Conservation (phyloP, 1,140 invertebrate genomes). For the Drosophila pruinosa region DNA sequence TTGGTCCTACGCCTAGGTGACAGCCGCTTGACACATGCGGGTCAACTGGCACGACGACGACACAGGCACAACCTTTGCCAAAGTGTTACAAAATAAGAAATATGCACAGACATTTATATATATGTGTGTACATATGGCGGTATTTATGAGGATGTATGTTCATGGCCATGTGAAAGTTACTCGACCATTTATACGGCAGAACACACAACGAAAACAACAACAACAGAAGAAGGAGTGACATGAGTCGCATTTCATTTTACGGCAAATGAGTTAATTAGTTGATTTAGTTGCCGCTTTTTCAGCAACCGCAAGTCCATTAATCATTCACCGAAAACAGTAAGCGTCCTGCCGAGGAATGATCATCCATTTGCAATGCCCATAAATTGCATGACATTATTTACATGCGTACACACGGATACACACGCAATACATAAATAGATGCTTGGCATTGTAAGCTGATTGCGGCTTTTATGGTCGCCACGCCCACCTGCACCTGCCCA, state of each 20-base stretch:
- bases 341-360: neutral
- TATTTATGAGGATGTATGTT: neutral
- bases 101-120: conserved; percentile 22
- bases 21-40: conserved; percentile 71
- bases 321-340: conserved; percentile 34
- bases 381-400: conserved; percentile 50
- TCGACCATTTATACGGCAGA: neutral
- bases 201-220: neutral
- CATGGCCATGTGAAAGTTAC: neutral
- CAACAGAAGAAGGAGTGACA: neutral
- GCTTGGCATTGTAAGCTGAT: conserved; percentile 54
- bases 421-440: neutral
- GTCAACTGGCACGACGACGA: conserved; percentile 7
- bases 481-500: neutral
- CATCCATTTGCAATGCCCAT: conserved; percentile 27
- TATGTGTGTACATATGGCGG: neutral
- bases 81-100: conserved; percentile 43
- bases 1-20: conserved; percentile 44
- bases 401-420: neutral
- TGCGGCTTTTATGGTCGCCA: conserved; percentile 50
- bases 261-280: conserved; percentile 74
- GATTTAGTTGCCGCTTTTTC: conserved; percentile 64
- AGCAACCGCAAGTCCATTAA: conserved; percentile 58
- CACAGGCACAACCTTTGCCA: conserved; percentile 37
- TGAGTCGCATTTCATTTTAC: conserved; percentile 35